Percentiles rank a stretch among this genome's conserved stretches.
These are phyloP conservation scores for Lasioglossum baleicum DNA, from an alignment of 1,140 invertebrate genomes.

Conservation along the genomic window DNA sequence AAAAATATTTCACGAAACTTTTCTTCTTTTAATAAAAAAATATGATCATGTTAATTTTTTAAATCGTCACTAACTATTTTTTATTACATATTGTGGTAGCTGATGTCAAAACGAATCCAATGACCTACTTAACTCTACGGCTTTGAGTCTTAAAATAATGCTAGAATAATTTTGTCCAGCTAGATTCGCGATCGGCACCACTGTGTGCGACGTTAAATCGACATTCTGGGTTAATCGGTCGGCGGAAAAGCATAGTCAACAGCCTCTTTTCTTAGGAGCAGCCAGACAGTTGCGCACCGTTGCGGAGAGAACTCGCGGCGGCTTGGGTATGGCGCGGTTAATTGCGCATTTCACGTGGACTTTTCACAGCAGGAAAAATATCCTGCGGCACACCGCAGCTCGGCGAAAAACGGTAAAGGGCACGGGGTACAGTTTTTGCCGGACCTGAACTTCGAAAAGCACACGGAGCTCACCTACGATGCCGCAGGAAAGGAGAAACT, in stretches of 20 bases:
- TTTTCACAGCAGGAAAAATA: conserved; percentile 37
- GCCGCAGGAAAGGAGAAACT: neutral
- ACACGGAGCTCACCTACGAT: conserved; percentile 13
- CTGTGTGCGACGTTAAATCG: neutral
- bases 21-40: too few relatives aligned
- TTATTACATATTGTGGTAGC: too few relatives aligned
- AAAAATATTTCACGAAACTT: too few relatives aligned
- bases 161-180: too few relatives aligned
- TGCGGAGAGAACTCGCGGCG: neutral
- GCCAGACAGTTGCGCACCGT: neutral
- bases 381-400: neutral
- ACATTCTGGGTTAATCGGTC: neutral
- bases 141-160: too few relatives aligned
- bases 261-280: neutral
- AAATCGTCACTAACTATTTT: too few relatives aligned
- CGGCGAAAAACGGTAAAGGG: too few relatives aligned
- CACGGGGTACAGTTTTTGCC: neutral
- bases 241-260: conserved; percentile 16
- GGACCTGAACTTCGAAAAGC: conserved; percentile 14
- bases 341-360: conserved; percentile 48
- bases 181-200: too few relatives aligned
- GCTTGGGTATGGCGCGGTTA: conserved; percentile 23
- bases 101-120: too few relatives aligned
- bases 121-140: too few relatives aligned
- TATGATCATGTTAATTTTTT: too few relatives aligned